A percentile compares a stretch with the other conserved stretches of the same genome.
Evolutionary conservation across 2,888 invertebrate genomes (phyloP).

Genomic region (Spisula subtruncata): DNA sequence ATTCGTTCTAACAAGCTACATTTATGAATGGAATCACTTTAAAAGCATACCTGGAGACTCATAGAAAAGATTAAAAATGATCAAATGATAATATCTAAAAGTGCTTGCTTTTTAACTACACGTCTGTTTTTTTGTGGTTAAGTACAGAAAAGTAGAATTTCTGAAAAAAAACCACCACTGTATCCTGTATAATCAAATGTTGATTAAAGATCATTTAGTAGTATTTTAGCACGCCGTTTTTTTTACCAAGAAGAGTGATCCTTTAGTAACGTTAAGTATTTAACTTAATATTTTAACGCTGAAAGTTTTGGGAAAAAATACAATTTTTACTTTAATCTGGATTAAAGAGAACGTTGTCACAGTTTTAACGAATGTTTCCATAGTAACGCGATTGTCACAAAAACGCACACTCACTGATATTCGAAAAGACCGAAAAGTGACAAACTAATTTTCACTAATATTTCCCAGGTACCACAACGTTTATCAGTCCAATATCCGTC

Average conservation of each 20-base stretch:
- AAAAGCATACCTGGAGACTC: background rate
- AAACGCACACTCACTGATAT: background rate
- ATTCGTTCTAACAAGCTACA: background rate
- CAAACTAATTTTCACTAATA: background rate
- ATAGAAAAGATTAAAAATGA: background rate
- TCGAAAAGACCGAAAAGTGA: background rate
- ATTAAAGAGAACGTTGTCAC: background rate
- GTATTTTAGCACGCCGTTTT: background rate
- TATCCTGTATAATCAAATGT: too few species aligned
- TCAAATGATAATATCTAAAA: background rate
- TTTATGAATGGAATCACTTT: slow-evolving; percentile 26
- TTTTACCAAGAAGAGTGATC: background rate
- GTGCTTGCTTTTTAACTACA: background rate
- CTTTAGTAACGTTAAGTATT: too few species aligned
- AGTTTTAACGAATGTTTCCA: background rate
- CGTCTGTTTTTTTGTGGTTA: background rate
- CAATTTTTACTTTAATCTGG: too few species aligned
- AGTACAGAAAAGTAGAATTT: background rate
- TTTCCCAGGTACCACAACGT: background rate
- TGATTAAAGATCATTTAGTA: too few species aligned
- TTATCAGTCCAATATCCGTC: background rate
- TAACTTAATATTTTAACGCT: too few species aligned
- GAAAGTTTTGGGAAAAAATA: too few species aligned
- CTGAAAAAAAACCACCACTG: too few species aligned
- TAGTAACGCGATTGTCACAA: background rate